A percentile compares a stretch with the other conserved stretches of the same genome.
phyloP scores from a whole-genome alignment of 2,113 vertebrate species.

The Petrocephalus microphthalmus region DNA sequence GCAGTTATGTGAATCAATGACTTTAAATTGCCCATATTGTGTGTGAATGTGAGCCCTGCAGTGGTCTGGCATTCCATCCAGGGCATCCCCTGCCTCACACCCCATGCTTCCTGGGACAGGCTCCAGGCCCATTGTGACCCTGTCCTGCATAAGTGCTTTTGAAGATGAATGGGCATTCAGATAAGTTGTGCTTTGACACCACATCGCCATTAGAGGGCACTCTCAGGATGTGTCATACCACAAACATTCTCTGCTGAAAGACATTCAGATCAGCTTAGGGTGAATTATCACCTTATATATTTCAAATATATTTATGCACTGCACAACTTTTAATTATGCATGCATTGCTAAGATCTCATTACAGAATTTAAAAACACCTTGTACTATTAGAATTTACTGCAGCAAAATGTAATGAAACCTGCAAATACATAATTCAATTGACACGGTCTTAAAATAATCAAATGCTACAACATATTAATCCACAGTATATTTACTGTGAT shows the following conservation, averaged over 20 bases:
- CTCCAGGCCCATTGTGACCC: not conserved
- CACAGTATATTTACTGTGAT: not conserved
- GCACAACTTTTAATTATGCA: not conserved
- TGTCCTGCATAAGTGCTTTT: not conserved
- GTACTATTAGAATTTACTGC: not conserved
- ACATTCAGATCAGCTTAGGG: not conserved
- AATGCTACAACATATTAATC: not conserved
- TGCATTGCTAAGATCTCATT: not conserved
- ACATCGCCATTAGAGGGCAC: constrained; percentile 31
- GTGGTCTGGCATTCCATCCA: not conserved
- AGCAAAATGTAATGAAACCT: not conserved
- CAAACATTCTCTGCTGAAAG: not conserved
- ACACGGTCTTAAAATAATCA: not conserved
- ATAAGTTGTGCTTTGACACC: constrained; percentile 6
- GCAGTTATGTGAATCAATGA: not conserved
- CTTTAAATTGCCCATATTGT: not conserved
- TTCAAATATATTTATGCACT: not conserved
- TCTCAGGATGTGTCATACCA: constrained; percentile 10
- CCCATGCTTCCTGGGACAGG: not conserved
- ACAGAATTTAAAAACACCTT: not conserved
- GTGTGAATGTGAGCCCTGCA: not conserved
- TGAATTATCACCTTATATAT: not conserved
- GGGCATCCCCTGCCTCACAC: not conserved
- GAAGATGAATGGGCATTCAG: not conserved
- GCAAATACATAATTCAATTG: not conserved